Conservation (phyloP, 2,113 vertebrate species). For the Alethe diademata region DNA sequence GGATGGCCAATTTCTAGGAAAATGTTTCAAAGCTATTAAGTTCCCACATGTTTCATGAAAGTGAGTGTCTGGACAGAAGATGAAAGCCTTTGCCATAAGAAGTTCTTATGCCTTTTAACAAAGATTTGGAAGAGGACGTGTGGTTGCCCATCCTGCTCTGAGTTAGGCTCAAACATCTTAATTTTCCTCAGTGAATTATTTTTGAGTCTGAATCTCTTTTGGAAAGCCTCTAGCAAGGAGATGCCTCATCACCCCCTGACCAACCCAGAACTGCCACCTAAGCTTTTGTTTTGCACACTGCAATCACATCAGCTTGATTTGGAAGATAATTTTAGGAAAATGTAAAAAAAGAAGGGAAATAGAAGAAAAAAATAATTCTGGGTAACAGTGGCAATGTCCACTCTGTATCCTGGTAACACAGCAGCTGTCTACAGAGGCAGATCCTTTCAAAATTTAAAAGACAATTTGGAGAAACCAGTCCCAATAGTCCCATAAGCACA, state of each 20-base stretch:
- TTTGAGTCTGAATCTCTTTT: neutral
- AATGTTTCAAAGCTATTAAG: neutral
- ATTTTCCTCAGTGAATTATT: neutral
- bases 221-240: neutral
- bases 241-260: neutral
- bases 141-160: neutral
- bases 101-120: neutral
- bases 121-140: neutral
- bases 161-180: neutral
- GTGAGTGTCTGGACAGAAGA: neutral
- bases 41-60: neutral
- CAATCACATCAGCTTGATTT: neutral
- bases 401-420: neutral
- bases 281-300: neutral
- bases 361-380: neutral
- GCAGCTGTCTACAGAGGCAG: neutral
- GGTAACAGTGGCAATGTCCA: neutral
- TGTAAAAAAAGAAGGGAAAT: neutral
- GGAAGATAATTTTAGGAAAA: neutral
- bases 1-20: neutral
- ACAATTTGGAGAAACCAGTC: neutral
- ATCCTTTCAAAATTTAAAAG: neutral
- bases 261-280: neutral
- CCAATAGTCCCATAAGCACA: neutral
- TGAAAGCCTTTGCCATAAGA: neutral